phyloP scores from a whole-genome alignment of 2,113 vertebrate genomes.

The Myotis lucifugus region DNA sequence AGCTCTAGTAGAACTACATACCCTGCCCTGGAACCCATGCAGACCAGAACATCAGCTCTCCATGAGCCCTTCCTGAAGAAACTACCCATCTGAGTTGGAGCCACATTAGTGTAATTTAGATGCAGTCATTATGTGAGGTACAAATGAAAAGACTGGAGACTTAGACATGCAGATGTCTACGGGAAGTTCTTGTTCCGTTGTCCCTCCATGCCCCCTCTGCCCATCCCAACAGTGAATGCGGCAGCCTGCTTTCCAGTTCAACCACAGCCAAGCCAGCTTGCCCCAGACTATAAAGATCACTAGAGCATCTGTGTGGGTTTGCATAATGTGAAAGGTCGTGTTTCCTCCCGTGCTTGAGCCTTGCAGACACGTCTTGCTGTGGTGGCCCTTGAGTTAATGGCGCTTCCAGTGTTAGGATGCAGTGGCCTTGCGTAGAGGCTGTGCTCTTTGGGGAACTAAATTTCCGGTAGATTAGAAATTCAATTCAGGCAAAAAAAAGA shows the following conservation, averaged over 20 bases:
- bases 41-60: background rate
- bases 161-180: background rate
- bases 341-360: background rate
- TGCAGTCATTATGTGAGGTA: background rate
- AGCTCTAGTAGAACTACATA: background rate
- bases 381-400: background rate
- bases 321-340: background rate
- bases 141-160: background rate
- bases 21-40: background rate
- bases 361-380: background rate
- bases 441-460: background rate
- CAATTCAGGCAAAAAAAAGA: background rate
- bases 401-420: background rate
- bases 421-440: background rate
- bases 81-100: background rate
- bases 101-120: background rate
- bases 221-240: background rate
- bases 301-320: background rate
- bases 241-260: background rate
- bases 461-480: background rate
- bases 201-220: accelerated
- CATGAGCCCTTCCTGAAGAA: background rate
- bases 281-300: background rate
- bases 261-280: background rate
- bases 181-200: background rate